These are phyloP conservation scores for Drosophila sucinea DNA, from an alignment of 1,140 invertebrate genomes.

Conservation along the genomic window DNA sequence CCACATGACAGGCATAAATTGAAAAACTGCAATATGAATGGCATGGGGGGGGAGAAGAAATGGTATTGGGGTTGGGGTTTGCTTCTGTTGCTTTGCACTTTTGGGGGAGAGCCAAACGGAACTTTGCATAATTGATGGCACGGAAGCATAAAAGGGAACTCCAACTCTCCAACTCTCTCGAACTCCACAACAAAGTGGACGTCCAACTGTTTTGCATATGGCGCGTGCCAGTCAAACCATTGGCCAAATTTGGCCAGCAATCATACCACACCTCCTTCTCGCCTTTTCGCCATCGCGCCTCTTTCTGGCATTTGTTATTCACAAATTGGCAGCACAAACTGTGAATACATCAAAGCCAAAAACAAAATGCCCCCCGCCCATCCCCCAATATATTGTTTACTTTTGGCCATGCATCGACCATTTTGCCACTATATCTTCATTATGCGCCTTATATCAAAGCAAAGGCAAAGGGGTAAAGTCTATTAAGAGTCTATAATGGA, in stretches of 20 bases:
- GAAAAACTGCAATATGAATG: conserved; percentile 51
- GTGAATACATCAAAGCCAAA: conserved; percentile 60
- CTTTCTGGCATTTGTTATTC: conserved; percentile 50
- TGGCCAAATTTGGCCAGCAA: conserved; percentile 67
- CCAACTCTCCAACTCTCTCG: conserved; percentile 13
- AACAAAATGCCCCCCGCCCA: conserved; percentile 8
- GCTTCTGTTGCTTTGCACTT: conserved; percentile 4
- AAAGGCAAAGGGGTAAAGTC: neutral
- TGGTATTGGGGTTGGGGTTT: neutral
- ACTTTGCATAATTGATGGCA: conserved; percentile 78
- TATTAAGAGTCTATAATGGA: conserved; percentile 14
- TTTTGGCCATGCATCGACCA: conserved; percentile 31
- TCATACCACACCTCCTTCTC: conserved; percentile 6
- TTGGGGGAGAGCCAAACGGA: conserved; percentile 45
- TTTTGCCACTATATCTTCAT: conserved; percentile 7
- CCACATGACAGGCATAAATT: conserved; percentile 68
- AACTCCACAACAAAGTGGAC: conserved; percentile 4
- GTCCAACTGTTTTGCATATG: conserved; percentile 66
- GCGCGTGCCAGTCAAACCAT: conserved; percentile 69
- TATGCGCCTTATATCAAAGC: neutral
- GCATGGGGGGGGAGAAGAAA: neutral
- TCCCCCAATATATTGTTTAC: conserved; percentile 38
- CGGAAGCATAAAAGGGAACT: conserved; percentile 64
- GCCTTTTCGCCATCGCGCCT: neutral
- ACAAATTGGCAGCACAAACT: conserved; percentile 52